These are phyloP conservation scores for Betta splendens DNA, from an alignment of 2,797 vertebrate genomes.

Conservation along the genomic window DNA sequence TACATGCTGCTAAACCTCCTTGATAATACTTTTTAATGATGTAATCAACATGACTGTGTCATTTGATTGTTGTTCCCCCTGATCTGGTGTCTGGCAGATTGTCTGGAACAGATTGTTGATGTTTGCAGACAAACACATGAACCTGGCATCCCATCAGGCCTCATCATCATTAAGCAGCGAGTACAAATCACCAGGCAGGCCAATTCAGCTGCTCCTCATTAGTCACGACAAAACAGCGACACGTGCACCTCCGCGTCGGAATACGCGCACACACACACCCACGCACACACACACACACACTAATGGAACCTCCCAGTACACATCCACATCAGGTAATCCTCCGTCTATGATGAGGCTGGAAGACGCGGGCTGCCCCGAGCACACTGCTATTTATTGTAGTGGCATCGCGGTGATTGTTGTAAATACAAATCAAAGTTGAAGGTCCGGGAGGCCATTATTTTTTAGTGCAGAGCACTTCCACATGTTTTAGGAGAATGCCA, in stretches of 20 bases:
- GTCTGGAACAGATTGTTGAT: slow-evolving; percentile 85
- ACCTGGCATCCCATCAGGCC: slow-evolving; percentile 84
- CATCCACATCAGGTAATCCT: slow-evolving; percentile 49
- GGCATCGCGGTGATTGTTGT: slow-evolving; percentile 50
- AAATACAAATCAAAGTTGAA: slow-evolving; percentile 72
- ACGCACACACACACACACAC: slow-evolving; percentile 14
- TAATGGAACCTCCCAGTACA: slow-evolving; percentile 17
- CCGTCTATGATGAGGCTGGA: slow-evolving; percentile 60
- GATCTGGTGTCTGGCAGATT: slow-evolving; percentile 79
- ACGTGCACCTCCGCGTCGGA: slow-evolving; percentile 32
- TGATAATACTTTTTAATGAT: slow-evolving; percentile 80
- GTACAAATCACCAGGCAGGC: slow-evolving; percentile 83
- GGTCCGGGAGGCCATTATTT: slow-evolving; percentile 62
- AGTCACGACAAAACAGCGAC: slow-evolving; percentile 77
- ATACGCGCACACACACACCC: background rate
- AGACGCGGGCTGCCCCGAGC: slow-evolving; percentile 51
- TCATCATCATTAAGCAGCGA: slow-evolving; percentile 86
- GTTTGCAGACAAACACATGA: slow-evolving; percentile 83
- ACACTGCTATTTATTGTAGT: slow-evolving; percentile 50
- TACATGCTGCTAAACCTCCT: slow-evolving; percentile 71
- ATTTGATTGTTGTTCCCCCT: slow-evolving; percentile 69
- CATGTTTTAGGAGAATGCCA: slow-evolving; percentile 73
- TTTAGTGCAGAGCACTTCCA: slow-evolving; percentile 64
- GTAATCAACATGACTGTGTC: slow-evolving; percentile 79
- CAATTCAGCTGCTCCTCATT: slow-evolving; percentile 84